phyloP scores from a whole-genome alignment of 2,888 invertebrate species.

The Tetramorium bicarinatum region DNA sequence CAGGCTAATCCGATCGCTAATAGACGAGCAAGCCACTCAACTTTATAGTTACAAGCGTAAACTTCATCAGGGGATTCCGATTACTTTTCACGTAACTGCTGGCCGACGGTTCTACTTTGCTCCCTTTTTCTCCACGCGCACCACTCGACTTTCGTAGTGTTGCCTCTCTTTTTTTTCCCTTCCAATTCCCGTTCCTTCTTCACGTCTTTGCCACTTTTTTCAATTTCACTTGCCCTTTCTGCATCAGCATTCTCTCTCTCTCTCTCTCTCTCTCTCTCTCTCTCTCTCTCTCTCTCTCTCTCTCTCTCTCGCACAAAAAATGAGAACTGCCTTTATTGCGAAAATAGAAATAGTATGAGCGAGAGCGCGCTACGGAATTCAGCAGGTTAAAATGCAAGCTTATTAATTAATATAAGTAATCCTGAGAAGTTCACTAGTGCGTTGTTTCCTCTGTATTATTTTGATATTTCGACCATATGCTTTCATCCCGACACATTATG shows the following conservation, averaged over 20 bases:
- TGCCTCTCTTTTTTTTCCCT: slow-evolving; percentile 12
- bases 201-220: slow-evolving; percentile 24
- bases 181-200: slow-evolving; percentile 38
- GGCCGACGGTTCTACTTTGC: slow-evolving; percentile 27
- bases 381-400: slow-evolving; percentile 1
- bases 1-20: slow-evolving; percentile 74
- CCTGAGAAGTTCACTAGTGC: neutral
- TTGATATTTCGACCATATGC: neutral
- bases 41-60: slow-evolving; percentile 77
- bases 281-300: slow-evolving; percentile 40
- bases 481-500: neutral
- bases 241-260: slow-evolving; percentile 40
- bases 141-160: slow-evolving; percentile 19
- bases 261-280: slow-evolving; percentile 12
- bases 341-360: slow-evolving; percentile 29
- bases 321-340: slow-evolving; percentile 56
- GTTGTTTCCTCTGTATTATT: neutral
- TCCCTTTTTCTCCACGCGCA: slow-evolving; percentile 27
- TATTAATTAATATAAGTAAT: slow-evolving; percentile 44
- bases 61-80: slow-evolving; percentile 74
- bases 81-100: slow-evolving; percentile 74
- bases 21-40: slow-evolving; percentile 68
- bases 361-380: neutral
- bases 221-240: slow-evolving; percentile 43
- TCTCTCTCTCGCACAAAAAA: slow-evolving; percentile 50